Evolutionary conservation across 2,113 vertebrate species (phyloP).

Genomic region (Eulemur macaco): DNA sequence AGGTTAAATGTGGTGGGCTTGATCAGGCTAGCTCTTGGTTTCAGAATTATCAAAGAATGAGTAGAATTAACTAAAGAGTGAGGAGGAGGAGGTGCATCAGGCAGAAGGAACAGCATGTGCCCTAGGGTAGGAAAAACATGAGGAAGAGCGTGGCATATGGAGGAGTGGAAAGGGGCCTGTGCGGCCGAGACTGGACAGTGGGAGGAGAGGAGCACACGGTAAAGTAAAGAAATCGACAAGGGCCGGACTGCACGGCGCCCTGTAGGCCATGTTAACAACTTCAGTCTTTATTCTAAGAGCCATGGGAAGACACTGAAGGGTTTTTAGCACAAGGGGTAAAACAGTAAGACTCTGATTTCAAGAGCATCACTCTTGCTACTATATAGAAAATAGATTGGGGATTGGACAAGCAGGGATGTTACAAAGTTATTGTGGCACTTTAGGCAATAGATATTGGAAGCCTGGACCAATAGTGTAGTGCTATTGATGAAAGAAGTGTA

Average conservation of each 20-base stretch:
- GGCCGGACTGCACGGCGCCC: neutral
- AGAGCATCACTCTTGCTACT: neutral
- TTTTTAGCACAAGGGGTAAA: neutral
- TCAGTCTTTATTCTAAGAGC: neutral
- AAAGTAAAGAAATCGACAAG: neutral
- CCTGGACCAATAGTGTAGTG: neutral
- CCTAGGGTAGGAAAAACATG: neutral
- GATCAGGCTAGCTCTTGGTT: too few species aligned
- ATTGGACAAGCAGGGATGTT: neutral
- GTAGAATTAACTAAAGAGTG: neutral
- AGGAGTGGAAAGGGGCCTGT: neutral
- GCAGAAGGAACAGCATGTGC: neutral
- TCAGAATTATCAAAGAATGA: neutral
- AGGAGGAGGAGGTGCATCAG: neutral
- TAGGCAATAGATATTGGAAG: neutral
- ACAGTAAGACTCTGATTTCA: neutral
- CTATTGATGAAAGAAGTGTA: neutral
- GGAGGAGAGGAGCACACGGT: neutral
- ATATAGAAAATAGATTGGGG: neutral
- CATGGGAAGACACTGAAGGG: neutral
- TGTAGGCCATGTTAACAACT: neutral
- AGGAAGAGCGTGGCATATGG: neutral
- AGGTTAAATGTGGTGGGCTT: too few species aligned
- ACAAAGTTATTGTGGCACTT: neutral
- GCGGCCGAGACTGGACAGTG: neutral